Evolutionary conservation across 2,113 vertebrate species (phyloP).

Genomic region (Capreolus pygargus): DNA sequence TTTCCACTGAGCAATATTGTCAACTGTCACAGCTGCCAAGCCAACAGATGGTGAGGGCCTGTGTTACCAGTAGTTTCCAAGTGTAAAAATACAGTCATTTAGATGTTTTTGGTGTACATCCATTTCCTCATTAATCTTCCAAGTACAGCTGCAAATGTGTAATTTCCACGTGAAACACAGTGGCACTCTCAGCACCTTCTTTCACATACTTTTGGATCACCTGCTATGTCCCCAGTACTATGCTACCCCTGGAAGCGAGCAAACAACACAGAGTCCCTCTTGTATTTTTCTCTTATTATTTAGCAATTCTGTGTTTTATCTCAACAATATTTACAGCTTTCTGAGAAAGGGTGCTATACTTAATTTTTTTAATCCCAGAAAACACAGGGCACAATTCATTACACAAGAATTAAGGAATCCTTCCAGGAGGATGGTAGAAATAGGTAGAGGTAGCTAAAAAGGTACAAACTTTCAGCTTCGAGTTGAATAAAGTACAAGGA

Average conservation of each 20-base stretch:
- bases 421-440: not conserved
- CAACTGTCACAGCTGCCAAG: not conserved
- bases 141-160: slow-evolving; percentile 34
- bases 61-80: slow-evolving; percentile 23
- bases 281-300: not conserved
- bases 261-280: not conserved
- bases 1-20: not conserved
- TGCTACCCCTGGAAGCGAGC: too few relatives aligned
- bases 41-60: not conserved
- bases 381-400: not conserved
- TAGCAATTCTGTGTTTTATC: not conserved
- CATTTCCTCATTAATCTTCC: slow-evolving; percentile 57
- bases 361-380: not conserved
- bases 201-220: not conserved
- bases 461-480: not conserved
- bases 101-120: slow-evolving; percentile 43
- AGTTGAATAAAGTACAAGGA: not conserved
- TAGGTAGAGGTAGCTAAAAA: not conserved
- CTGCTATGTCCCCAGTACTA: not conserved
- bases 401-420: not conserved
- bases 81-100: slow-evolving; percentile 57
- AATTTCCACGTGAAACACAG: not conserved
- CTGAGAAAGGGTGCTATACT: not conserved
- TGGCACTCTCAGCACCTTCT: not conserved
- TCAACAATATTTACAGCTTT: not conserved